These are phyloP conservation scores for Drosophila nigritarsus DNA, from an alignment of 2,888 invertebrate species.

Conservation along the genomic window DNA sequence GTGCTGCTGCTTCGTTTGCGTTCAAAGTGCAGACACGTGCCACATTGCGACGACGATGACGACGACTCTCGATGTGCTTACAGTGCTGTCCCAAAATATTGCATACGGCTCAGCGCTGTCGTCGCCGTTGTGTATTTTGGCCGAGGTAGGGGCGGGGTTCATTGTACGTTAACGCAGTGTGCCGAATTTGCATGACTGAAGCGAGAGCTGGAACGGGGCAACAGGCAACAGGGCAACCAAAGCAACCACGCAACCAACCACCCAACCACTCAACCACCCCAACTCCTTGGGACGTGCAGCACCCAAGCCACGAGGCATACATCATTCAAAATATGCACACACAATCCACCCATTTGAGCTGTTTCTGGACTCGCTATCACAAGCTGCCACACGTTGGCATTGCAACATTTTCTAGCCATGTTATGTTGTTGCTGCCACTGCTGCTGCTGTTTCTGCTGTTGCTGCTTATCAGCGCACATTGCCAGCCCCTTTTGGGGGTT, in stretches of 20 bases:
- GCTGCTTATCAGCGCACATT: conserved; percentile 66
- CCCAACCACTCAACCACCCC: conserved; percentile 33
- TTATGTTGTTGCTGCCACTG: conserved; percentile 30
- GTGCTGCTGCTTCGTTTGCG: conserved; percentile 68
- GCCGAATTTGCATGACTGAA: conserved; percentile 71
- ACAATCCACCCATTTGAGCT: conserved; percentile 60
- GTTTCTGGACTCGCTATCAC: conserved; percentile 63
- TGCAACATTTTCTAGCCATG: conserved; percentile 75
- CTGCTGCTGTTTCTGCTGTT: conserved; percentile 7
- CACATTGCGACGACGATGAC: conserved; percentile 31
- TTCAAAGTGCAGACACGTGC: conserved; percentile 81
- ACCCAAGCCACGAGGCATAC: conserved; percentile 41
- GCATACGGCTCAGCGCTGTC: conserved; percentile 44
- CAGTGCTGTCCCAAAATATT: conserved; percentile 63
- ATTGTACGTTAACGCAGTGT: conserved; percentile 68
- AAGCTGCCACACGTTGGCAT: conserved; percentile 78
- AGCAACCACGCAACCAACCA: conserved; percentile 29
- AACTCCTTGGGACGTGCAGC: conserved; percentile 4
- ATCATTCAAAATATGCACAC: conserved; percentile 76
- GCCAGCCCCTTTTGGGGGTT: conserved; percentile 61
- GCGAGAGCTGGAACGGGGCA: background rate
- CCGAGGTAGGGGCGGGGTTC: conserved; percentile 37
- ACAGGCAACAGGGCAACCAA: conserved; percentile 16
- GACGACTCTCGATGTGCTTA: conserved; percentile 19
- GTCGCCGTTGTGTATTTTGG: conserved; percentile 22